A percentile compares a stretch with the other conserved stretches of the same genome.
These are phyloP conservation scores for Meloidogyne chitwoodi DNA, from an alignment of 1,140 invertebrate species.

Conservation along the genomic window DNA sequence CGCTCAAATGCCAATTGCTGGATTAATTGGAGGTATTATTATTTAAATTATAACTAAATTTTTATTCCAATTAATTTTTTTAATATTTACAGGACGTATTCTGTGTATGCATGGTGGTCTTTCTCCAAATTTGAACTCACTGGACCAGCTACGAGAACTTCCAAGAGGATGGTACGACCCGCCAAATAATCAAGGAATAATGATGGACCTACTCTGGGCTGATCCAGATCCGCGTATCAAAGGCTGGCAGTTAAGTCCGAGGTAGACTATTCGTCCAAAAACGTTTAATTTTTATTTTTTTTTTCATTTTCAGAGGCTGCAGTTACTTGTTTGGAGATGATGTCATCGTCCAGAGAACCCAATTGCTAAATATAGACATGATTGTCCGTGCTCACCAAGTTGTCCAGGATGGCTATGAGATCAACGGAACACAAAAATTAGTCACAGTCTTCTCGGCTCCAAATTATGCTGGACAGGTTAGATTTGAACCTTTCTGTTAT, in stretches of 20 bases:
- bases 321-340: slow-evolving; percentile 16
- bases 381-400: slow-evolving; percentile 8
- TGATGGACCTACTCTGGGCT: slow-evolving; percentile 4
- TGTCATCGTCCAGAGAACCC: not conserved
- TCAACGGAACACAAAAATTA: not conserved
- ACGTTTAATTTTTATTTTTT: not conserved
- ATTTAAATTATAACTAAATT: not conserved
- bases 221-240: slow-evolving; percentile 15
- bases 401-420: not conserved
- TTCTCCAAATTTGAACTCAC: slow-evolving; percentile 69
- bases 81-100: not conserved
- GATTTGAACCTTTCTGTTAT: not conserved
- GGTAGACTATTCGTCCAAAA: not conserved
- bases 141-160: not conserved
- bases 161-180: not conserved
- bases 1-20: slow-evolving; percentile 64
- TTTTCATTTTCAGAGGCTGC: slow-evolving; percentile 4
- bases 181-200: not conserved
- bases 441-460: not conserved
- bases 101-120: slow-evolving; percentile 72
- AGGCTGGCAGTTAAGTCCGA: not conserved
- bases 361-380: not conserved
- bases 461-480: not conserved
- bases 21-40: slow-evolving; percentile 79
- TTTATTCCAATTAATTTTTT: not conserved